Base-by-base conservation (phyloP, 2,797 vertebrate genomes). In the Halcyon chelicuti region DNA sequence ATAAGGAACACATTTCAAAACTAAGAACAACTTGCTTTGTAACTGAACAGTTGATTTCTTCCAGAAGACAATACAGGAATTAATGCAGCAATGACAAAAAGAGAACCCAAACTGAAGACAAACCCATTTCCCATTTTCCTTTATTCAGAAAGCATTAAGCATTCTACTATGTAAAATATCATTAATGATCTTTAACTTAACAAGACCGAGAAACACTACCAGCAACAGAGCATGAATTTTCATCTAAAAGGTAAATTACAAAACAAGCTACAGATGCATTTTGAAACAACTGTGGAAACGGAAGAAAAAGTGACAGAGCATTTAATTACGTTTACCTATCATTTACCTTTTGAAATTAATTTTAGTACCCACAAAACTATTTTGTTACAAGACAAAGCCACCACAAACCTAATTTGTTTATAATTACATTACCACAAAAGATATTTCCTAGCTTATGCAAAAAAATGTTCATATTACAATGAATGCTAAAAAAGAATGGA, bases 301-400 rank as follows among this genome's bases (percentile, higher is more conserved):
- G 42, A 42, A 42, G 42, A 42, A 89, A 80, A 91, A 91, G 55
- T 70, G 65, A 84, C 74, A 76, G 37, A 82, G 7, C 31, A 75
- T 37, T 94, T 86, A 80, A 93, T 8, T 62, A 18, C 52, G 35
- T 75, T 84, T 42, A 37, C 54, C 62, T 81, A 61, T 86, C 76
- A 86, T 81, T 88, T 91, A 78, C 26, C 47, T 77, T 79, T 47
- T 70, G 23, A 80, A 82, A 58, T 71, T 57, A 23, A 80, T 40
- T 91, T 96, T 75, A 95, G 58, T 83, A 86, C n/a, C 17, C 67
- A 55, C 62, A 55, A 94, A 95, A 31, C 51, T 60, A n/a, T 81
- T 91, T 90, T 82, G 92, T 95, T 94, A 33, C 17, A 95, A 52
- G n/a, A 73, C 37, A 94, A 47, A 88, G 77, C 44, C 49, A 86